These are phyloP conservation scores for Megastigmus dorsalis DNA, from an alignment of 2,888 invertebrate species.

Conservation along the genomic window DNA sequence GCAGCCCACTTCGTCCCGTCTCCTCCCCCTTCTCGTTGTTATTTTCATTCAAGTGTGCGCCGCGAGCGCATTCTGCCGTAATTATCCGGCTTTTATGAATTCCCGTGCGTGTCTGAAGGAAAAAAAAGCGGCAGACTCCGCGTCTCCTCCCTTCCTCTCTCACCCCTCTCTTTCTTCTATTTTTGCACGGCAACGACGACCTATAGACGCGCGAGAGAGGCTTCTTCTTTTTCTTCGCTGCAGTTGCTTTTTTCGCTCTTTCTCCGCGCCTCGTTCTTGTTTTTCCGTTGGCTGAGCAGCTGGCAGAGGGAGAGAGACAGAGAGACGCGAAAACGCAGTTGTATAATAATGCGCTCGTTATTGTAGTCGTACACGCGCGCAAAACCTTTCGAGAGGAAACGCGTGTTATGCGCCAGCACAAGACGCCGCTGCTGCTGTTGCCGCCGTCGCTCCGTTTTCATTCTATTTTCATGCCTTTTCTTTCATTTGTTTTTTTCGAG, in stretches of 20 bases:
- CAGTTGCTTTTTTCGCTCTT: background rate
- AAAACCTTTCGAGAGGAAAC: background rate
- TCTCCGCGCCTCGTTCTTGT: background rate
- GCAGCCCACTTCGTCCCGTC: background rate
- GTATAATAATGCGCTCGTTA: too few species aligned
- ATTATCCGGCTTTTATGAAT: conserved; percentile 26
- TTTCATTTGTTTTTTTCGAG: too few species aligned
- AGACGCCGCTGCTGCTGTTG: too few species aligned
- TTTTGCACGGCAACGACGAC: too few species aligned
- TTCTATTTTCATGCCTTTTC: too few species aligned
- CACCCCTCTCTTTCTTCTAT: background rate
- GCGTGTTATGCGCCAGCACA: too few species aligned
- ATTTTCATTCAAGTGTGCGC: conserved; percentile 33
- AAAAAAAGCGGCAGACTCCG: background rate
- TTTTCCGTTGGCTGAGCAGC: conserved; percentile 10
- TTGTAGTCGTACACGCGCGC: too few species aligned
- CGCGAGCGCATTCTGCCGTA: conserved; percentile 22
- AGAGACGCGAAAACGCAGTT: too few species aligned
- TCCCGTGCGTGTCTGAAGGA: background rate
- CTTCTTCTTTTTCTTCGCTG: background rate
- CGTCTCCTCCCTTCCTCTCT: background rate
- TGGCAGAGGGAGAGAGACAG: too few species aligned
- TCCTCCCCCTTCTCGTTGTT: conserved; percentile 20
- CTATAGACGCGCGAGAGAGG: too few species aligned
- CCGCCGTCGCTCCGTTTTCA: too few species aligned